Conservation (phyloP, 2,113 vertebrate species). For the Megaleporinus macrocephalus region DNA sequence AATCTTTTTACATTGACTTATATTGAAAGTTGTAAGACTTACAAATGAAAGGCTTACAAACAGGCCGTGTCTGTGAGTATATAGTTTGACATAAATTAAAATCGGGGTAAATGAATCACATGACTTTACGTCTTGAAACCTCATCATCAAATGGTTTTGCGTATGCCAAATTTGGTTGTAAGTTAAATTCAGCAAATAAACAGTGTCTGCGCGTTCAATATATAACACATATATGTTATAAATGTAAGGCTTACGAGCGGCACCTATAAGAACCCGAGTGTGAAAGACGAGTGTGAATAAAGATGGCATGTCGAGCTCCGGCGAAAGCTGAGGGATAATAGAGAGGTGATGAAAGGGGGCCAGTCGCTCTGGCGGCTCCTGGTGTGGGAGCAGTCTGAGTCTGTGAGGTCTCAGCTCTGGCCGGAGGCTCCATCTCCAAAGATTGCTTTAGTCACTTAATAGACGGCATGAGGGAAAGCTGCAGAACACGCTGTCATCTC, state of each 20-base stretch:
- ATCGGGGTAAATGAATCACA: no score
- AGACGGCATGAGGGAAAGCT: constrained; percentile 42
- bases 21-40: no score
- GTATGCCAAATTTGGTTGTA: no score
- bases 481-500: constrained; percentile 41
- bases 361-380: background rate
- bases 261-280: background rate
- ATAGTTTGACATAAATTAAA: no score
- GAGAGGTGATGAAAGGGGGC: constrained; percentile 3
- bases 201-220: no score
- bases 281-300: constrained; percentile 6
- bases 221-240: constrained; percentile 35
- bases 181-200: no score
- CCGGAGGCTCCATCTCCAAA: constrained; percentile 2
- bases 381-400: background rate
- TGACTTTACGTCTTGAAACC: no score
- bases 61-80: no score
- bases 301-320: background rate
- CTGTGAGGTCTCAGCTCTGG: background rate
- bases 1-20: no score
- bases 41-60: no score
- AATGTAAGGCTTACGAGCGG: constrained; percentile 3
- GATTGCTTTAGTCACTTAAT: constrained; percentile 47
- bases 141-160: no score
- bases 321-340: background rate